These are phyloP conservation scores for Agraylea sexmaculata DNA, from an alignment of 1,140 invertebrate genomes.

Conservation along the genomic window DNA sequence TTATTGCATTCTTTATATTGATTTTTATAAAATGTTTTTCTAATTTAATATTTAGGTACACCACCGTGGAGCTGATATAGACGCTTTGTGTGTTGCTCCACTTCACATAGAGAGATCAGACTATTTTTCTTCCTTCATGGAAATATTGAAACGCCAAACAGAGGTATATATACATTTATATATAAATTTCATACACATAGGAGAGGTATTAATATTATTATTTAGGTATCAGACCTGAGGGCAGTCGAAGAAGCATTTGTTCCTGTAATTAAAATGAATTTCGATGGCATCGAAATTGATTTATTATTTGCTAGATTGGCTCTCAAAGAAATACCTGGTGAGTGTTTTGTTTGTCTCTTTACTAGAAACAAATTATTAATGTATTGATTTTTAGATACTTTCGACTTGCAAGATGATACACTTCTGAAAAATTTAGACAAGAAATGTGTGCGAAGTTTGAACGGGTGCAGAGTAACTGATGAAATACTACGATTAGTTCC, in stretches of 20 bases:
- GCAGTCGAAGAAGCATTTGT: conserved; percentile 98
- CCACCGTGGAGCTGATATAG: conserved; percentile 96
- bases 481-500: conserved; percentile 94
- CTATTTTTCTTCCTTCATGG: conserved; percentile 92
- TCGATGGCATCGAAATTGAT: conserved; percentile 98
- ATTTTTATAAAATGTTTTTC: neutral
- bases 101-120: conserved; percentile 87
- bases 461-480: conserved; percentile 96
- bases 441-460: conserved; percentile 93
- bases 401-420: conserved; percentile 82
- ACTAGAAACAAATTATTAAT: conserved; percentile 3
- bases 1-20: too few species aligned
- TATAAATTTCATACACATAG: too few species aligned
- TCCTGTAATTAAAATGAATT: conserved; percentile 98
- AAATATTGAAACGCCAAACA: conserved; percentile 74
- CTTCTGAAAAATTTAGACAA: conserved; percentile 92
- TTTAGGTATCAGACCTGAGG: conserved; percentile 35
- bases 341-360: conserved; percentile 4
- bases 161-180: conserved; percentile 57
- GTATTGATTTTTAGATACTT: conserved; percentile 46
- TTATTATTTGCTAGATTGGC: conserved; percentile 92
- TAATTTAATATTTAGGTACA: conserved; percentile 66
- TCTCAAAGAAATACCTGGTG: conserved; percentile 77
- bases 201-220: too few species aligned
- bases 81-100: conserved; percentile 95